Conservation (phyloP, 2,113 vertebrate genomes). For the Corydoras maculifer region DNA sequence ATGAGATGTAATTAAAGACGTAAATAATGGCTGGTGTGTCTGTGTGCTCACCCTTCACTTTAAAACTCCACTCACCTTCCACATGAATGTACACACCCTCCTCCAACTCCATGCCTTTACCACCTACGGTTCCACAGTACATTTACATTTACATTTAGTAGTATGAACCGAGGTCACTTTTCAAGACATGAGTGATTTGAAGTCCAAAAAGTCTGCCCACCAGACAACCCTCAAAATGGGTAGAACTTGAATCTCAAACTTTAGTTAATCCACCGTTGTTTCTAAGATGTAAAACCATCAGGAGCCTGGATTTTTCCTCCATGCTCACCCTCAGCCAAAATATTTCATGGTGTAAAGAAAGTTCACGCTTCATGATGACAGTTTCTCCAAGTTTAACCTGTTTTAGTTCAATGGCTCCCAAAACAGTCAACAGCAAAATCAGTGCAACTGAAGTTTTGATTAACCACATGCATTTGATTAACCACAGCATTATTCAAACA, state of each 20-base stretch:
- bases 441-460: not conserved
- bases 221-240: conserved; percentile 22
- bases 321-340: conserved; percentile 31
- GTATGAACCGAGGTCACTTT: conserved; percentile 21
- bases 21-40: not conserved
- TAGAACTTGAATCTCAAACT: conserved; percentile 20
- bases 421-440: not conserved
- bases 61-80: not conserved
- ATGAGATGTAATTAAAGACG: too few species aligned
- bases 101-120: conserved; percentile 27
- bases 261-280: conserved; percentile 20
- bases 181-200: conserved; percentile 15
- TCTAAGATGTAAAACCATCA: conserved; percentile 17
- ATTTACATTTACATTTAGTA: not conserved
- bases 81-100: conserved; percentile 27
- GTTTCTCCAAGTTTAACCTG: conserved; percentile 26
- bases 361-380: conserved; percentile 9
- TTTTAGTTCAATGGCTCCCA: not conserved
- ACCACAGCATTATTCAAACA: not conserved
- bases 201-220: conserved; percentile 8
- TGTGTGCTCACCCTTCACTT: not conserved
- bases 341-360: conserved; percentile 24
- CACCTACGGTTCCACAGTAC: conserved; percentile 13
- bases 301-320: conserved; percentile 4
- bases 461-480: not conserved